phyloP scores from a whole-genome alignment of 2,113 vertebrate genomes.

The Microcebus lehilahytsara region DNA sequence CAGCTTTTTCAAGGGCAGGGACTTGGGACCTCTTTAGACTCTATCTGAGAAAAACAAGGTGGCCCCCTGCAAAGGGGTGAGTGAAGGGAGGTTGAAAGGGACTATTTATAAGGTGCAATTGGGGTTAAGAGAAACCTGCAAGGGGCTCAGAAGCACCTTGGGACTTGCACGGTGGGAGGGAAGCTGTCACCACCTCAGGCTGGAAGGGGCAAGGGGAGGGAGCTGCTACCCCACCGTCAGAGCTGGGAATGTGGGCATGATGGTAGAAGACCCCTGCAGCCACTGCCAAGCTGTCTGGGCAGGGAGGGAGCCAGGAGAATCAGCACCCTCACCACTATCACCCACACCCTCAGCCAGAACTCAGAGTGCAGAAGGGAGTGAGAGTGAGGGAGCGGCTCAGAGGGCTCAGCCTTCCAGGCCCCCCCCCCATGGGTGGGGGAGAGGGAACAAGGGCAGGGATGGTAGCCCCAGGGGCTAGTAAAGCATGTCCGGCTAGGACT shows the following conservation, averaged over 20 bases:
- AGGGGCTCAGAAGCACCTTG: background rate
- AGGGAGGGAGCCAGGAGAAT: background rate
- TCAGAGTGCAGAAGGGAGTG: background rate
- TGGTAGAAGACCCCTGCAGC: background rate
- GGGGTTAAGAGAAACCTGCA: background rate
- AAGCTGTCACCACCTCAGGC: background rate
- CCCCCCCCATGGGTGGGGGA: no score
- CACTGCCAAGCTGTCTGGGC: background rate
- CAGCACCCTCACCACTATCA: background rate
- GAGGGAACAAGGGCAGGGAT: background rate
- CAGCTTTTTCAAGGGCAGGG: background rate
- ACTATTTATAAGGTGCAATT: background rate
- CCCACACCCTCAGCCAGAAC: background rate
- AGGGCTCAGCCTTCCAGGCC: background rate
- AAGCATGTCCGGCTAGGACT: background rate
- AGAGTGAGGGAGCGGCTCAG: background rate
- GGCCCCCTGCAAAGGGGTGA: background rate
- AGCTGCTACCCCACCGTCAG: background rate
- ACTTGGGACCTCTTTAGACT: background rate
- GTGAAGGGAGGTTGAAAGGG: background rate
- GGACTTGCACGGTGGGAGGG: background rate
- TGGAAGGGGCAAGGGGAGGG: background rate
- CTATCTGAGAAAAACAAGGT: background rate
- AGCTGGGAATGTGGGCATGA: accelerated
- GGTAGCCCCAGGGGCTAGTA: background rate